phyloP scores from a whole-genome alignment of 1,140 invertebrate species.

The Latrodectus geometricus region DNA sequence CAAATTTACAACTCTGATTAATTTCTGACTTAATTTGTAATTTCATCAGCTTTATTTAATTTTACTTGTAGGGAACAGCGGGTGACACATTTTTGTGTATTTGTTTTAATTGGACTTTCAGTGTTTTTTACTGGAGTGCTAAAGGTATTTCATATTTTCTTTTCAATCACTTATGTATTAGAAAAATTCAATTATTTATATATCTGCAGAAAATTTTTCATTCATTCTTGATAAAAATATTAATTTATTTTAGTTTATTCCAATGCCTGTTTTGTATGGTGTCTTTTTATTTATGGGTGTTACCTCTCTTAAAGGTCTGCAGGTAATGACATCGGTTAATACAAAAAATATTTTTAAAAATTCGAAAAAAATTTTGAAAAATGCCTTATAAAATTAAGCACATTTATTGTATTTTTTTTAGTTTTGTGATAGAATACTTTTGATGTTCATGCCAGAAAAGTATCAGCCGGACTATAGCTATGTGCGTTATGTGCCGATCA shows the following conservation, averaged over 20 bases:
- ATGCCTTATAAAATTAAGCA: background rate
- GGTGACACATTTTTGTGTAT: slow-evolving; percentile 68
- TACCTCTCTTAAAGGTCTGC: slow-evolving; percentile 67
- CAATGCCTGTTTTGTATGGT: slow-evolving; percentile 69
- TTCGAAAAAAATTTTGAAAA: background rate
- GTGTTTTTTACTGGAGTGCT: slow-evolving; percentile 63
- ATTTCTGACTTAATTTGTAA: too few species aligned
- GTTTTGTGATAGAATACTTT: slow-evolving; percentile 70
- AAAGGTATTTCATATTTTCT: background rate
- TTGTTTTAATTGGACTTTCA: slow-evolving; percentile 68
- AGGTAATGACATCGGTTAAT: slow-evolving; percentile 52
- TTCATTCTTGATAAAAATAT: background rate
- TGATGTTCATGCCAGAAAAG: slow-evolving; percentile 74
- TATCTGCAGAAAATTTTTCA: too few species aligned
- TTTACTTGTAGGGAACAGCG: slow-evolving; percentile 68
- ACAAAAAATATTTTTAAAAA: background rate
- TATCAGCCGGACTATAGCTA: slow-evolving; percentile 74
- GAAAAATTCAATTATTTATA: too few species aligned
- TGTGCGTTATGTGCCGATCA: slow-evolving; percentile 71
- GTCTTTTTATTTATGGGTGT: slow-evolving; percentile 70
- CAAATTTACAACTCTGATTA: too few species aligned
- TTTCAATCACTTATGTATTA: too few species aligned
- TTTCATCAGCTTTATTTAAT: background rate
- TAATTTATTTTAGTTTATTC: slow-evolving; percentile 66
- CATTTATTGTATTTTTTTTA: slow-evolving; percentile 65